Evolutionary conservation across 2,113 vertebrate species (phyloP).

Genomic region (Marmota flaviventris): DNA sequence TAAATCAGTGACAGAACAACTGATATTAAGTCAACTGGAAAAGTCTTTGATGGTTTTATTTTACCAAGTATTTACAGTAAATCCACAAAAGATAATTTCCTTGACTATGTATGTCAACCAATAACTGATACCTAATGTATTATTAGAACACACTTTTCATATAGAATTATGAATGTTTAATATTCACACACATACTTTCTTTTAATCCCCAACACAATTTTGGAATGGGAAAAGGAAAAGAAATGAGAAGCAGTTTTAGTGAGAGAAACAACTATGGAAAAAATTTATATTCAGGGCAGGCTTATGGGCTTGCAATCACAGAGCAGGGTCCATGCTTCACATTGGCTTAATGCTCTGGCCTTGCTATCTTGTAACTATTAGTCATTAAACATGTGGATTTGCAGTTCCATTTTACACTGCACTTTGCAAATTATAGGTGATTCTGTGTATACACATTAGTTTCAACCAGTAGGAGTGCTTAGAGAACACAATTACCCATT

Average conservation of each 20-base stretch:
- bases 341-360: background rate
- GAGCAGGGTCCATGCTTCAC: background rate
- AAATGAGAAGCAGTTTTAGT: background rate
- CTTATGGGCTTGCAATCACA: background rate
- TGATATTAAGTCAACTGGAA: background rate
- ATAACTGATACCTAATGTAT: background rate
- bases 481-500: background rate
- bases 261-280: rapidly evolving
- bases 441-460: background rate
- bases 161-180: background rate
- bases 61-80: background rate
- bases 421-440: background rate
- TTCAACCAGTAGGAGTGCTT: background rate
- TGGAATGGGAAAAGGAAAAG: background rate
- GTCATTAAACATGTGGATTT: background rate
- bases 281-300: background rate
- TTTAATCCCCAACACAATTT: background rate
- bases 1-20: background rate
- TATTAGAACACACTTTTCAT: background rate
- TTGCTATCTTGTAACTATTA: background rate
- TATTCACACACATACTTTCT: background rate
- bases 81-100: background rate
- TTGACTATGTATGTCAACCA: background rate
- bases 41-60: background rate
- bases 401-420: background rate